These are phyloP conservation scores for Ardeotis arabs DNA, from an alignment of 2,113 vertebrate species.

Conservation along the genomic window DNA sequence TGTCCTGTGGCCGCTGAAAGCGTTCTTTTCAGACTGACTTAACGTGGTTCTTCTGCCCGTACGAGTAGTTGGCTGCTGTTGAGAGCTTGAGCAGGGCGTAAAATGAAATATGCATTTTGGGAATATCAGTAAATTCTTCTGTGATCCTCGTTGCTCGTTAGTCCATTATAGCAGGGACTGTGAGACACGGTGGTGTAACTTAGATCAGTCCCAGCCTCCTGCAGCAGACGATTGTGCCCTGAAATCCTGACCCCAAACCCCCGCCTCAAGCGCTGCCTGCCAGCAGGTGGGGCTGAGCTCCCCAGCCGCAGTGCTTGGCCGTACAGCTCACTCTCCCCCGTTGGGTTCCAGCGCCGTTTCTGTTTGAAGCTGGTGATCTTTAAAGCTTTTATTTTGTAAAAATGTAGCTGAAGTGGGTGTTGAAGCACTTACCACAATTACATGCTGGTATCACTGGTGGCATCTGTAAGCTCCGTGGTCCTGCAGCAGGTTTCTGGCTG, in stretches of 20 bases:
- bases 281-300: not conserved
- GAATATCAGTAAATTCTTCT: not conserved
- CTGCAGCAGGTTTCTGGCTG: not conserved
- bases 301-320: accelerated
- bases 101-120: not conserved
- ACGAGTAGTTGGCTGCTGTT: not conserved
- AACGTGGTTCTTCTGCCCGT: not conserved
- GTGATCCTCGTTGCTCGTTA: not conserved
- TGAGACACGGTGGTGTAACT: not conserved
- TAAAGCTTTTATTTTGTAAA: not conserved
- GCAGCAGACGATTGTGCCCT: not conserved
- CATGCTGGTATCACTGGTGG: not conserved
- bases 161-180: not conserved
- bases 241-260: accelerated
- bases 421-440: not conserved
- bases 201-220: not conserved
- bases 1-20: not conserved
- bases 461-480: not conserved
- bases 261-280: not conserved
- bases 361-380: not conserved
- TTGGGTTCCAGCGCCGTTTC: not conserved
- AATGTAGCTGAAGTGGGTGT: not conserved
- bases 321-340: not conserved
- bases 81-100: not conserved
- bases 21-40: not conserved